These are phyloP conservation scores for Psittacula echo DNA, from an alignment of 2,797 vertebrate species.

Conservation along the genomic window DNA sequence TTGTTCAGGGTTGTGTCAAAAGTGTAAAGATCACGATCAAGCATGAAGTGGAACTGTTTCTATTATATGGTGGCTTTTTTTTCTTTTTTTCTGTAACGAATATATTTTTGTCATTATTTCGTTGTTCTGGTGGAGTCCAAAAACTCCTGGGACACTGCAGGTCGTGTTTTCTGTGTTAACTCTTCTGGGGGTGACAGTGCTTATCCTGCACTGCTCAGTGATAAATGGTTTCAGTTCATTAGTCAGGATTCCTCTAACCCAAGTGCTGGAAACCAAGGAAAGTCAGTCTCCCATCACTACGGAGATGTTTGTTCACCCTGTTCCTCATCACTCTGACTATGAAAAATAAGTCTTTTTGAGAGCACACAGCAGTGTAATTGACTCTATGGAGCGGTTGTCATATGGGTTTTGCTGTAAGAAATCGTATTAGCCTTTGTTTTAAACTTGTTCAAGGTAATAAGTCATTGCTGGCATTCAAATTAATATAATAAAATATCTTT, in stretches of 20 bases:
- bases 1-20: accelerated
- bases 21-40: neutral
- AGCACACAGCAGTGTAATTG: constrained; percentile 57
- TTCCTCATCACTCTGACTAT: constrained; percentile 45
- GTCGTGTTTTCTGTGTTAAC: constrained; percentile 1
- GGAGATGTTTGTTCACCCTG: constrained; percentile 54
- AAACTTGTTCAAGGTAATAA: constrained; percentile 71
- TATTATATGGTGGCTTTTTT: neutral
- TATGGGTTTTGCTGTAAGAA: constrained; percentile 59
- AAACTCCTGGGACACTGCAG: neutral
- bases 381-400: constrained; percentile 66
- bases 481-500: constrained; percentile 60
- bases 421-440: constrained; percentile 72
- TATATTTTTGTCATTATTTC: neutral
- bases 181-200: neutral
- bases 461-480: constrained; percentile 71
- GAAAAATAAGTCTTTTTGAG: constrained; percentile 62
- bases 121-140: neutral
- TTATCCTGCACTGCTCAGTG: neutral
- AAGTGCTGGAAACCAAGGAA: constrained; percentile 46
- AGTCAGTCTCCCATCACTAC: constrained; percentile 43
- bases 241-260: constrained; percentile 34
- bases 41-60: neutral
- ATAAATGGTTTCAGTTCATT: constrained; percentile 52
- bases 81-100: neutral